Evolutionary conservation across 2,797 vertebrate genomes (phyloP).

Genomic region (Geotria australis): DNA sequence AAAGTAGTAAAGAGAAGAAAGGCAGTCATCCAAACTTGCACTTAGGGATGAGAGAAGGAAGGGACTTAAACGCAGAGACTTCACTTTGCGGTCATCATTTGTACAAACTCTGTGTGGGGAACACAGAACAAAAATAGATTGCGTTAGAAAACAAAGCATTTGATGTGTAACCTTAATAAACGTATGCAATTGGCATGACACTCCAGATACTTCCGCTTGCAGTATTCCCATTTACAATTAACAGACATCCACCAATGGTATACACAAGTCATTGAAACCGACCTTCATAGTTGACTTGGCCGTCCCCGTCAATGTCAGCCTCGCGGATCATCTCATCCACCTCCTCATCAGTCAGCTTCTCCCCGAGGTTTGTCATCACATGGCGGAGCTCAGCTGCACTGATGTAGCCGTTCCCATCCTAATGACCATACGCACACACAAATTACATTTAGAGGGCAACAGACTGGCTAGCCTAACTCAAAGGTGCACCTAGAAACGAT

Average conservation of each 20-base stretch:
- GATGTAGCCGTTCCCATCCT: conserved; percentile 95
- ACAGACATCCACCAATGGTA: too few species aligned
- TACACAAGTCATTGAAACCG: conserved; percentile 4
- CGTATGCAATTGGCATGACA: too few species aligned
- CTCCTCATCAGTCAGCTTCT: conserved; percentile 95
- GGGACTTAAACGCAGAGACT: not conserved
- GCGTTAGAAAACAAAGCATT: too few species aligned
- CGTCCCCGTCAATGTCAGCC: conserved; percentile 98
- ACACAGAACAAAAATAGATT: not conserved
- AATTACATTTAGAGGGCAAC: too few species aligned
- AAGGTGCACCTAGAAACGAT: too few species aligned
- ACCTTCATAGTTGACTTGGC: conserved; percentile 99
- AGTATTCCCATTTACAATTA: too few species aligned
- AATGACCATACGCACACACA: too few species aligned
- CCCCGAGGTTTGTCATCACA: conserved; percentile 97
- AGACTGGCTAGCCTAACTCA: too few species aligned
- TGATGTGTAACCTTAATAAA: not conserved
- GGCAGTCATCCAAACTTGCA: too few species aligned
- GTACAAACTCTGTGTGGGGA: conserved; percentile 38
- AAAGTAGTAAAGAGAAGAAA: too few species aligned
- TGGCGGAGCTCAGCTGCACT: conserved; percentile 94
- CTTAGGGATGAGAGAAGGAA: too few species aligned
- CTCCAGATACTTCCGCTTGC: too few species aligned
- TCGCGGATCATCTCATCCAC: conserved; percentile 99
- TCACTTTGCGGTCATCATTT: conserved; percentile 84